Percentiles rank a stretch among this genome's conserved stretches.
phyloP scores from a whole-genome alignment of 92 coral and sea anemone genomes.

The Actinostola sp. region DNA sequence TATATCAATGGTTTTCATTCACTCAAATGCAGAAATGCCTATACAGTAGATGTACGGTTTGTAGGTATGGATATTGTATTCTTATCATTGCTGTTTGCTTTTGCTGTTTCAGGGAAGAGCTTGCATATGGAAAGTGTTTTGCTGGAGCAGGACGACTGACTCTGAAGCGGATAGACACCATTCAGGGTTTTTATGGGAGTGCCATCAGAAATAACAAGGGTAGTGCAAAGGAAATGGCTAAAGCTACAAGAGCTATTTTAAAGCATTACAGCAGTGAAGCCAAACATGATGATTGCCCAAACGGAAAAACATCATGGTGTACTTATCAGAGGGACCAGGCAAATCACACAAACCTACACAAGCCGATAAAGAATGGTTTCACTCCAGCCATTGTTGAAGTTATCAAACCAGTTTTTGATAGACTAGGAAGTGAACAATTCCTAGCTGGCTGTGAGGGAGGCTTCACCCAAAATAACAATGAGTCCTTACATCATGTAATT shows the following conservation, averaged over 20 bases:
- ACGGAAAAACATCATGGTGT: slow-evolving; percentile 49
- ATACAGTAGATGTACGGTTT: background rate
- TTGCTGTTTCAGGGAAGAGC: slow-evolving; percentile 40
- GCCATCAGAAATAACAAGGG: too few relatives aligned
- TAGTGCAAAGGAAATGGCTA: slow-evolving; percentile 57
- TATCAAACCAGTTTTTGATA: too few relatives aligned
- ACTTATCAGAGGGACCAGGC: slow-evolving; percentile 49
- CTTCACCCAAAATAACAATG: slow-evolving; percentile 51
- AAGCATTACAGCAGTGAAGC: slow-evolving; percentile 53
- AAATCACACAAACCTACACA: slow-evolving; percentile 1
- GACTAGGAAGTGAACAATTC: slow-evolving; percentile 46
- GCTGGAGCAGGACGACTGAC: slow-evolving; percentile 59
- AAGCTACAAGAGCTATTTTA: slow-evolving; percentile 45
- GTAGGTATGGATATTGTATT: background rate
- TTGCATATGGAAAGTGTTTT: slow-evolving; percentile 50
- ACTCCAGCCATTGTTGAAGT: slow-evolving; percentile 51
- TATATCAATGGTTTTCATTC: too few relatives aligned
- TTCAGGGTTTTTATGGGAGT: slow-evolving; percentile 58
- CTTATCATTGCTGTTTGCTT: background rate
- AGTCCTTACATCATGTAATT: slow-evolving; percentile 56
- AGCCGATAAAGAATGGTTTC: slow-evolving; percentile 39
- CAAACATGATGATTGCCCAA: slow-evolving; percentile 52
- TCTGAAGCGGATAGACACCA: slow-evolving; percentile 26
- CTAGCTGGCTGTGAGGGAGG: slow-evolving; percentile 50
- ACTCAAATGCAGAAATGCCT: too few relatives aligned